Evolutionary conservation across 2,113 vertebrate genomes (phyloP).

Genomic region (Leuciscus idus): DNA sequence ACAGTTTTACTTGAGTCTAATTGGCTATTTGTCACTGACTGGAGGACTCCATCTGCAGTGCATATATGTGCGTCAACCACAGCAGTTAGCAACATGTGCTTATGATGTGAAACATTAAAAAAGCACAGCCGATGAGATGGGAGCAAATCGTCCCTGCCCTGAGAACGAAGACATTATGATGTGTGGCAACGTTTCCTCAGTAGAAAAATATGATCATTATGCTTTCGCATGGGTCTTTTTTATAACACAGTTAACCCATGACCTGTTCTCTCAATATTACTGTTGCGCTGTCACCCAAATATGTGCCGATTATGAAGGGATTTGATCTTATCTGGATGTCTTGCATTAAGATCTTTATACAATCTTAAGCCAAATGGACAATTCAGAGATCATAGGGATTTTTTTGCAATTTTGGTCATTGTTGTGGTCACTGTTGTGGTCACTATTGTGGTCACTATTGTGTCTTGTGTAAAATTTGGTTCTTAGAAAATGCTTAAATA

Average conservation of each 20-base stretch:
- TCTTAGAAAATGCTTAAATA: neutral
- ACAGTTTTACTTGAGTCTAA: slow-evolving; percentile 26
- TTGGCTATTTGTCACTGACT: slow-evolving; percentile 45
- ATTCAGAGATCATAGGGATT: neutral
- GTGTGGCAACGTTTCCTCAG: slow-evolving; percentile 10
- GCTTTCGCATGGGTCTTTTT: slow-evolving; percentile 16
- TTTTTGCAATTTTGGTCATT: neutral
- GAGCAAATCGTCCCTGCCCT: slow-evolving; percentile 4
- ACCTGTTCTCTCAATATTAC: neutral
- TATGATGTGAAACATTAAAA: slow-evolving; percentile 9
- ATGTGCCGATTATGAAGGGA: slow-evolving; percentile 8
- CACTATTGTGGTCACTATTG: slow-evolving; percentile 4
- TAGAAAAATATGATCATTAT: slow-evolving; percentile 15
- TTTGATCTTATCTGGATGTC: neutral
- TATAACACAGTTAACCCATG: slow-evolving; percentile 10
- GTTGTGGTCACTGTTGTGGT: neutral
- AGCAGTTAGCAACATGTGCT: slow-evolving; percentile 14
- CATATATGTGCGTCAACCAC: slow-evolving; percentile 18
- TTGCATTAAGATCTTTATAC: slow-evolving; percentile 18
- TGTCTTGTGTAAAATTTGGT: neutral
- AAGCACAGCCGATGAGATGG: neutral
- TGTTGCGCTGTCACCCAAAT: slow-evolving; percentile 4
- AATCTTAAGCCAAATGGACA: neutral
- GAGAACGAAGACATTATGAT: neutral
- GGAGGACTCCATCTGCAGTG: slow-evolving; percentile 25